These are phyloP conservation scores for Reticulitermes speratus DNA, from an alignment of 1,140 invertebrate species.

Conservation along the genomic window DNA sequence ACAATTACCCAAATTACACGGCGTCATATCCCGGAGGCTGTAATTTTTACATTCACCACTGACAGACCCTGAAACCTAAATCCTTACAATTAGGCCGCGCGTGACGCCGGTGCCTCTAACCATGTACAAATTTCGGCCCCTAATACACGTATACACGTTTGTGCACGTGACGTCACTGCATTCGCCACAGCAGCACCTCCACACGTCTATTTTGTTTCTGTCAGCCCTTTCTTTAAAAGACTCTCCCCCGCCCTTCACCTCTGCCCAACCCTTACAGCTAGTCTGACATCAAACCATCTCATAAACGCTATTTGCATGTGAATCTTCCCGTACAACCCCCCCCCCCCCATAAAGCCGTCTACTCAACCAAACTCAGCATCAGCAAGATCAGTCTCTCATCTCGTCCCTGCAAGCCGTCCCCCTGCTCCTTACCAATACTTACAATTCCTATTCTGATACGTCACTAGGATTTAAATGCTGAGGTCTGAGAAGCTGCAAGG, in stretches of 20 bases:
- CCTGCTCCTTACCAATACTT: too few species aligned
- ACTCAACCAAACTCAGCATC: background rate
- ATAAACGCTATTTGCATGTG: constrained; percentile 8
- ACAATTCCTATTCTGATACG: background rate
- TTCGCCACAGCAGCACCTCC: background rate
- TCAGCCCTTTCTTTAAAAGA: background rate
- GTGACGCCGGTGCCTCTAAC: too few species aligned
- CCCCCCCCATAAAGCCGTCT: background rate
- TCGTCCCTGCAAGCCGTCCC: background rate
- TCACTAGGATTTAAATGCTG: background rate
- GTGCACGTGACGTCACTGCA: background rate
- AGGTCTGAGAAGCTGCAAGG: background rate
- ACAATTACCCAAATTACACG: too few species aligned
- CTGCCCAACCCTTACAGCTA: background rate
- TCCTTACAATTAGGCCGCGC: too few species aligned
- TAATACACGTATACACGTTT: too few species aligned
- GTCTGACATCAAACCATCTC: background rate
- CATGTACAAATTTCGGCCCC: too few species aligned
- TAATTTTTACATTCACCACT: too few species aligned
- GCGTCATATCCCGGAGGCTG: too few species aligned
- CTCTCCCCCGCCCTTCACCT: background rate
- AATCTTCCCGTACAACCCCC: background rate
- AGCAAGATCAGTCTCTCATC: background rate
- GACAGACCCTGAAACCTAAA: too few species aligned
- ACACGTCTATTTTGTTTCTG: background rate